Evolutionary conservation across 2,797 vertebrate species (phyloP), one percentile per base, ranked within the genome.

Genomic region (Micropoecilia bifurca): DNA sequence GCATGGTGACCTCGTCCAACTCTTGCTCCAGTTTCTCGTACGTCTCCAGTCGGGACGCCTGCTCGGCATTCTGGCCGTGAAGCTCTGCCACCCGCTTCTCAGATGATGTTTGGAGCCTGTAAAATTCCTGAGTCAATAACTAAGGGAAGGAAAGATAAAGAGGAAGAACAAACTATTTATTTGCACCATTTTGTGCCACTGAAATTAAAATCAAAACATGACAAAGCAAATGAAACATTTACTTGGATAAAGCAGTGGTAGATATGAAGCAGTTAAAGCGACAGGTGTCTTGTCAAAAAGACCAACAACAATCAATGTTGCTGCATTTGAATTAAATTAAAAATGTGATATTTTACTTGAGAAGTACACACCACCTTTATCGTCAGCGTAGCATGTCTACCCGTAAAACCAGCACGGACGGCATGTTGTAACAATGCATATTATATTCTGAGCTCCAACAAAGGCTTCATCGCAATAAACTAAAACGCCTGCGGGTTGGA

Each of bases 101-200:
- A 77, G 97, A 97, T 78, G 96, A 96, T 36, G 97, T 94, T 93
- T 99, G 98, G 79, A 99, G 97, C 85, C 95, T 94, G 75, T 99
- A 99, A 95, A 99, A 99, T 93, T 99, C 99, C 93, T 98, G 98
- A 50, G 97, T 99, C 93, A 99, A 95, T 88, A 99, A 96, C 99
- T 99, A 92, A 69, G n/a, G 25, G 73, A 76, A 14, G 18, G 57
- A 28, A 48, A 39, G 61, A 68, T 63, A 13, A 48, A 9, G 39
- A 41, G 43, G 7, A 18, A n/a, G 2, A 61, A 16, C 57, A 33
- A 30, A 20, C 25, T 16, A 22, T 36, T 66, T 22, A 76, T 36
- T 3, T 7, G 9, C 18, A 25, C 20, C 2, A 3, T 45, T n/a
- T 45, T 41, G 12, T 25, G 9, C 9, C 25, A 12, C 14, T 43